phyloP scores from a whole-genome alignment of 92 coral and sea anemone species.

The Bergia puertoricense region DNA sequence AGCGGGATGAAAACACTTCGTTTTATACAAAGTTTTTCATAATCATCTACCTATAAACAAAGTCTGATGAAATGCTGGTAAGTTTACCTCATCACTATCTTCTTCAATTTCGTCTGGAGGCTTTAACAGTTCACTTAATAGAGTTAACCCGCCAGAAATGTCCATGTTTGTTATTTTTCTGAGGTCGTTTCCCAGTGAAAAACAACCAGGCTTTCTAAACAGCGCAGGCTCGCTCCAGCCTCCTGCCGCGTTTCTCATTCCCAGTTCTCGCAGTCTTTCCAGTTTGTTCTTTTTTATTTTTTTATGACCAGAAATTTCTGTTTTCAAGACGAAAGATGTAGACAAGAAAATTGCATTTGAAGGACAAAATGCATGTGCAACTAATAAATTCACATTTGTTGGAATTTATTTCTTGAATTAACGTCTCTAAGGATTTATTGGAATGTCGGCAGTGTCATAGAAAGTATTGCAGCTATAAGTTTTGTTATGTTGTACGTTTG shows the following conservation, averaged over 20 bases:
- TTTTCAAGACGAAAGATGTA: no score
- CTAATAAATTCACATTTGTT: no score
- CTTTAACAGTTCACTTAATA: constrained; percentile 76
- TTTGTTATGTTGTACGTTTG: no score
- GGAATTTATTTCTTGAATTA: no score
- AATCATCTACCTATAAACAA: neutral
- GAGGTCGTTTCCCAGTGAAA: neutral
- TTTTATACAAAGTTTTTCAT: neutral
- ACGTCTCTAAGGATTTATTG: no score
- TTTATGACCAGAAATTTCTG: no score
- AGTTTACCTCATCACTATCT: constrained; percentile 68
- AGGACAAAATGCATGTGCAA: no score
- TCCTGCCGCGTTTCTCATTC: neutral
- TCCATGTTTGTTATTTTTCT: constrained; percentile 16
- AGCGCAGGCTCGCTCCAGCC: constrained; percentile 10
- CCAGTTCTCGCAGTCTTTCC: neutral
- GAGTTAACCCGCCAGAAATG: constrained; percentile 14
- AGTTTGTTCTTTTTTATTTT: no score
- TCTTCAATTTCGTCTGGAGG: constrained; percentile 64
- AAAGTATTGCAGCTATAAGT: no score
- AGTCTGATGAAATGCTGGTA: neutral
- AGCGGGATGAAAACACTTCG: constrained; percentile 2
- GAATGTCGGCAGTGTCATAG: no score
- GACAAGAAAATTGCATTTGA: no score
- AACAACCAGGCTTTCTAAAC: neutral